Base-by-base conservation (phyloP, 2,888 invertebrate species). In the Chymomyza caudatula region DNA sequence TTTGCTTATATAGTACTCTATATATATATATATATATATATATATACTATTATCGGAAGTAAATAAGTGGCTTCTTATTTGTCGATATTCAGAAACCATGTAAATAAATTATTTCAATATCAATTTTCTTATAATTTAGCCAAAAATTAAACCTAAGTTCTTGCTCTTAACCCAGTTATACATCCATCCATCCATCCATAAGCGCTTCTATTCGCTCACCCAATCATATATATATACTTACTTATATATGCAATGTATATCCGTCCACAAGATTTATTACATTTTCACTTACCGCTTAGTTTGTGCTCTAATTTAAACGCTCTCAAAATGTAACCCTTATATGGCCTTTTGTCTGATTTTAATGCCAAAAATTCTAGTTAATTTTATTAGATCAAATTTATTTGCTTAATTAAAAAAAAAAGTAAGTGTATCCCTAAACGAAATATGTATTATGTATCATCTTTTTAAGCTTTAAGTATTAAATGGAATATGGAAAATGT, bases 351-450 rank as follows among this genome's bases (percentile, higher is more conserved):
- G 8, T 64, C 53, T 57, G 2, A 29, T 55, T 73, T 20, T 58
- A 57, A 62, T 70, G 20, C 6, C 54, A 66, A 43, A 43, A 79
- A 67, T 70, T 78, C 65, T 80, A 80, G 80, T 80, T 80, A 85
- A 85, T 83, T 79, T 80, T 77, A 77, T 83, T 80, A 80, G 80
- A 67, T 20, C 8, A 80, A 80, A 80, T 79, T 80, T 66, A 64
- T 71, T 83, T 79, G 71, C 75, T 37, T 20, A 66, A 65, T 59
- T 60, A 66, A 65, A 59, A 57, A n/a, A 43, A 49, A 49, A 17
- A 49, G 55, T 47, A 64, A 72, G 63, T 51, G 65, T 65, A 60
- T 20, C 25, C 43, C 61, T 54, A 54, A 61, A 61, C 43, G 54
- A 43, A 66, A 75, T 67, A 47, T 63, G 60, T 67, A 70, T 20